Conservation (phyloP, 2,113 vertebrate species). For the Psittacus erithacus region DNA sequence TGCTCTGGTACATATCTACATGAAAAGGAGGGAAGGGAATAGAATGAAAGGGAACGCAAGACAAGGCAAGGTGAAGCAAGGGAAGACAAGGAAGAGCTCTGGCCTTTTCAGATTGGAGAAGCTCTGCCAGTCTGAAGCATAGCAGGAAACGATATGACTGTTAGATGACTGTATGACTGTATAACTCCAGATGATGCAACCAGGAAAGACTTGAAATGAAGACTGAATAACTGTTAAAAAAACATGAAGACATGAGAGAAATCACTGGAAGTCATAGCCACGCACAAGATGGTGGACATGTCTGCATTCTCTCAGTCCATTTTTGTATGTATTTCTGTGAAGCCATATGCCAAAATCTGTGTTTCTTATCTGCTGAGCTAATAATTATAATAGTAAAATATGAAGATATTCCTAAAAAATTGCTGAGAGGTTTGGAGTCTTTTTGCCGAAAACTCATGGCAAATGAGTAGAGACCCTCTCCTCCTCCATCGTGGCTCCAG, state of each 20-base stretch:
- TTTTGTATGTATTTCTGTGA: background rate
- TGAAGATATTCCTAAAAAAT: background rate
- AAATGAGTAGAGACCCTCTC: background rate
- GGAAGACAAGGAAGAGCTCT: rapidly evolving
- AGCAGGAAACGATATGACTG: background rate
- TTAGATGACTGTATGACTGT: background rate
- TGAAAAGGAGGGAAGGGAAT: background rate
- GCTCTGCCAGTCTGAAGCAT: background rate
- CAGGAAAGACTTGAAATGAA: background rate
- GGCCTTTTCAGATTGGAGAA: background rate
- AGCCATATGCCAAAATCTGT: background rate
- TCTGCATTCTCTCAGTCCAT: background rate
- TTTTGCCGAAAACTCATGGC: background rate
- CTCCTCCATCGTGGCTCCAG: background rate
- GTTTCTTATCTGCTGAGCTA: background rate
- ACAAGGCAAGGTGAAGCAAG: background rate
- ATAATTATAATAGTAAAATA: background rate
- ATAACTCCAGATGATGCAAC: background rate
- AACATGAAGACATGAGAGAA: background rate
- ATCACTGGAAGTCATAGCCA: background rate
- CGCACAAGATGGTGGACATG: background rate
- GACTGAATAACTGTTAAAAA: background rate
- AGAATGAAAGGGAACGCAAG: background rate
- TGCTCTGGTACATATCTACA: background rate
- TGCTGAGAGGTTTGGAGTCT: background rate